Conservation (phyloP, 2,888 invertebrate species). For the Aricia artaxerxes region DNA sequence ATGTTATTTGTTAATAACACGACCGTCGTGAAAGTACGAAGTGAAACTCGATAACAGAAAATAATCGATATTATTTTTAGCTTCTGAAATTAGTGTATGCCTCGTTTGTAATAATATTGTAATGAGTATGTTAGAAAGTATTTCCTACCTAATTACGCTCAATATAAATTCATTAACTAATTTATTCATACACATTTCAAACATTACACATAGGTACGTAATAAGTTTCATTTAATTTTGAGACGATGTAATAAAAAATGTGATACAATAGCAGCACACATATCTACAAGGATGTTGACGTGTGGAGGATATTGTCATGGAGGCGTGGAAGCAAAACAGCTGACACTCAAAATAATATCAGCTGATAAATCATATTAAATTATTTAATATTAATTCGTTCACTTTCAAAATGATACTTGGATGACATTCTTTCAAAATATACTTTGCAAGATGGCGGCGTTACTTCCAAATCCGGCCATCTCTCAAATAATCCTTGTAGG, state of each 20-base stretch:
- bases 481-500: neutral
- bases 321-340: neutral
- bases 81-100: neutral
- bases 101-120: neutral
- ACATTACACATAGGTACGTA: neutral
- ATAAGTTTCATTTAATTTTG: neutral
- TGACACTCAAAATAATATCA: neutral
- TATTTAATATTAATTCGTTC: neutral
- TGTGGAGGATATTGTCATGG: too few species aligned
- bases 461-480: neutral
- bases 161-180: neutral
- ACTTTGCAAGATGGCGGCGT: neutral
- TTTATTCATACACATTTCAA: neutral
- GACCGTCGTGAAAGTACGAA: constrained; percentile 10
- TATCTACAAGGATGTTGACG: neutral
- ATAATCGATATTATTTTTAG: constrained; percentile 8
- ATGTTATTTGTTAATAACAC: constrained; percentile 2
- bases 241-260: neutral
- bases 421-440: neutral
- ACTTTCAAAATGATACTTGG: neutral
- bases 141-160: neutral
- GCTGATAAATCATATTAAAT: neutral
- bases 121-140: neutral
- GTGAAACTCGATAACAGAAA: constrained; percentile 14
- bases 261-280: neutral